phyloP scores from a whole-genome alignment of 2,888 invertebrate genomes.

The Notocelia uddmanniana region DNA sequence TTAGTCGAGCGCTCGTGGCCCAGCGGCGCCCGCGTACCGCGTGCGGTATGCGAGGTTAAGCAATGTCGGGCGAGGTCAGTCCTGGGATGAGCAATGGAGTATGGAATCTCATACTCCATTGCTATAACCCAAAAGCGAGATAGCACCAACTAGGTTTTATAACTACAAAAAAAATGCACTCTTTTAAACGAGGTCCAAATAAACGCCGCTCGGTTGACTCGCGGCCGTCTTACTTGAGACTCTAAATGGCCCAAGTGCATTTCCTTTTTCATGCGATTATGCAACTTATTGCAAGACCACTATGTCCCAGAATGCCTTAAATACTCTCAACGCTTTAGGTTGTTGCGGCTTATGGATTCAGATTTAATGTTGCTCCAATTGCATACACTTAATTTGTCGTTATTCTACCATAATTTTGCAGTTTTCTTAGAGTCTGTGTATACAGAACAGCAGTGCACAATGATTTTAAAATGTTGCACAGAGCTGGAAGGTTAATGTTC shows the following conservation, averaged over 20 bases:
- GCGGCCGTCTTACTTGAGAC: neutral
- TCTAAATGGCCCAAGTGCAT: neutral
- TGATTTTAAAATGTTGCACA: neutral
- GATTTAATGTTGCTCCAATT: constrained; percentile 1
- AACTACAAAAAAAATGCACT: no score
- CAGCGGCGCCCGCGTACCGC: no score
- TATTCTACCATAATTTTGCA: neutral
- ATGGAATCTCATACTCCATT: no score
- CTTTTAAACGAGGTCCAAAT: no score
- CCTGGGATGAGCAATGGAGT: no score
- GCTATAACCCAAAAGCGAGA: no score
- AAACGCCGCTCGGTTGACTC: constrained; percentile 1
- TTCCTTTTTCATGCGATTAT: neutral
- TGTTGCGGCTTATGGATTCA: neutral
- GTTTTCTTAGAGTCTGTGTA: neutral
- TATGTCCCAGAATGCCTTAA: neutral
- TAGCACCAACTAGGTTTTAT: no score
- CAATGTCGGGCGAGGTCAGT: no score
- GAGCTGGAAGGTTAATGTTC: no score
- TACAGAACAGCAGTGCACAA: neutral
- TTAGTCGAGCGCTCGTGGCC: no score
- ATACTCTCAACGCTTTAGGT: neutral
- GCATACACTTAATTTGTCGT: neutral
- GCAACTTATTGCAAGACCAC: neutral
- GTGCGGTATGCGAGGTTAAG: no score